These are phyloP conservation scores for Calameuta pallipes DNA, from an alignment of 2,888 invertebrate genomes.

Conservation along the genomic window DNA sequence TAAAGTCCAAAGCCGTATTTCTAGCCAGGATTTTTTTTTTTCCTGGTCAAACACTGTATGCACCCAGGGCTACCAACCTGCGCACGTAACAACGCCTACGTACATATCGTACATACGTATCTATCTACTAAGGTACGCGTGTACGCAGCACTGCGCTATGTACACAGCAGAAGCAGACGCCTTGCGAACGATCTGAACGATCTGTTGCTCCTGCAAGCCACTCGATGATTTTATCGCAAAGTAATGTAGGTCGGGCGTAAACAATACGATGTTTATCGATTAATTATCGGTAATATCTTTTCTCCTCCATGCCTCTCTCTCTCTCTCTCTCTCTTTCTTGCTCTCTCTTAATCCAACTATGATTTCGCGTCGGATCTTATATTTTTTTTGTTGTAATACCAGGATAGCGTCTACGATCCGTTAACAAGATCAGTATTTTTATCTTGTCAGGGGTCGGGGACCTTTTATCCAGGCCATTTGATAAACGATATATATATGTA, in stretches of 20 bases:
- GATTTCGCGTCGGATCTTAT: background rate
- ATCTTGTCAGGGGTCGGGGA: background rate
- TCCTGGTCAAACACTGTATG: too few relatives aligned
- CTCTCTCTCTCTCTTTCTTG: conserved; percentile 28
- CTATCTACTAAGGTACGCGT: too few relatives aligned
- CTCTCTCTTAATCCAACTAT: conserved; percentile 27
- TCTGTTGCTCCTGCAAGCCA: conserved; percentile 8
- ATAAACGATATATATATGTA: background rate
- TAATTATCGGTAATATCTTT: conserved; percentile 49
- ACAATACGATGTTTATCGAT: conserved; percentile 59
- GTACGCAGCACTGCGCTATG: too few relatives aligned
- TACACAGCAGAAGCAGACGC: too few relatives aligned
- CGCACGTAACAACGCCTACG: too few relatives aligned
- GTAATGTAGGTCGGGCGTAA: conserved; percentile 64
- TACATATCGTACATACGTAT: too few relatives aligned
- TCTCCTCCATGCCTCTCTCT: conserved; percentile 1
- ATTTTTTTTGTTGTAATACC: background rate
- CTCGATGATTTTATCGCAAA: conserved; percentile 53
- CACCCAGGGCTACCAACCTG: too few relatives aligned
- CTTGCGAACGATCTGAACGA: too few relatives aligned
- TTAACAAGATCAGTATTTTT: background rate
- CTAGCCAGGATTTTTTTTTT: too few relatives aligned
- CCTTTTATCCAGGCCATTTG: background rate
- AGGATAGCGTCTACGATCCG: background rate
- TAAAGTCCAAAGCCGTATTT: too few relatives aligned